Base-by-base conservation (phyloP, 1,140 invertebrate genomes). In the Pseudomyrmex sp. region DNA sequence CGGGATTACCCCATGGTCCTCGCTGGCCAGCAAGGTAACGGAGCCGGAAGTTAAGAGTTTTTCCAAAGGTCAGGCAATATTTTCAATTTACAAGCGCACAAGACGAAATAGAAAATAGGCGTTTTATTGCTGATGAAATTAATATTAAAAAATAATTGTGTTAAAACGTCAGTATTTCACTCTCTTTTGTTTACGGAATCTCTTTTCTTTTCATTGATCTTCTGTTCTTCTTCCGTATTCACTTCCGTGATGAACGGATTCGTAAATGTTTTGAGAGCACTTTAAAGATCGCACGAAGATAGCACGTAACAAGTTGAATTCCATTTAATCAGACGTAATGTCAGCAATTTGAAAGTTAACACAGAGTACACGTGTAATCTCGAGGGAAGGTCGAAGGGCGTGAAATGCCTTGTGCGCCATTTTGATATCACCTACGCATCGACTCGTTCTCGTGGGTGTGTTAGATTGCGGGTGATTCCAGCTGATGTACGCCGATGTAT, bases 401-500 rank as follows among this genome's bases (percentile, higher is more conserved):
- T 77, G 52, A 68, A 68, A 77, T 68, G 44, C 15, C 44, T 80
- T 44, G 56, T 23, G 66, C 76, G 54, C 66, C 66, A 80, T 80
- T 80, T 80, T 80, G 44, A n/a, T 56, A 59, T 59, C 44, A 72
- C 66, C 44, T 72, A 80, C 44, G 76, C 44, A 58, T 72, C 56
- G 65, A 70, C 54, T 59, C 54, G 44, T 61, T n/a, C 12, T 50
- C 76, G 66, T 72, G 54, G 66, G 76, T 59, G 46, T 80, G 72
- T 35, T 35, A 35, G 35, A 35, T 35, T 35, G 5, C 5, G 35
- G 5, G 35, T 35, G 23, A 70, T 80, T 59, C 56, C 66, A 72
- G 66, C 76, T 72, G 76, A 80, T 80, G 66, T 72, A 59, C 20
- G 20, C 54, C 76, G 44, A 80, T 80, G 66, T 80, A 72, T 80